Evolutionary conservation across 2,113 vertebrate genomes (phyloP), one percentile per base, ranked within the genome.

Genomic region (Alethe diademata): DNA sequence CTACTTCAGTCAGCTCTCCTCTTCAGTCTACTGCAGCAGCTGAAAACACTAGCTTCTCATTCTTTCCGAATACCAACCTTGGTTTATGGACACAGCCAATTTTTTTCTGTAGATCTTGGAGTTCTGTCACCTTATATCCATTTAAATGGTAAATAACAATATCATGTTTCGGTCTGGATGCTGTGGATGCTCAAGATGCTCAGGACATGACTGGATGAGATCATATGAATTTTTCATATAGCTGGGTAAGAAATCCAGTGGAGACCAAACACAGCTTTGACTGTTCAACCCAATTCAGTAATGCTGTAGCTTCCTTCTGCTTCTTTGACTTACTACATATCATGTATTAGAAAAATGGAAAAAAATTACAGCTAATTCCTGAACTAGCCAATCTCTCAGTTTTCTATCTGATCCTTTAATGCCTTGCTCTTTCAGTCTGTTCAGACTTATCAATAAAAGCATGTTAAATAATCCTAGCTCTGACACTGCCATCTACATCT

Each of bases 401-500:
- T 91, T 88, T 36, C 31, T 86, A 24, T 60, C 78, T 82, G 60
- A 48, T n/a, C 23, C 48, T 85, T 71, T 78, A 74, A 85, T 12
- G 43, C 4, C 50, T 89, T 45, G 3, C 7, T 92, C 10, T 88
- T 90, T 69, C 24, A 67, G 45, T 83, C 35, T 38, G 95, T 91
- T 93, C 83, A 17, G 62, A 93, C 74, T 78, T 93, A 93, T 33
- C 78, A 83, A 72, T 47, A 62, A 80, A 95, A 95, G 45, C 24
- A 57, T 48, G 36, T 36, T 84, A 88, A 94, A 88, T 92, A 94
- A 90, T 74, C 51, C 72, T 80, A 84, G 80, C 33, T 90, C 95
- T 75, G 66, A 74, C 42, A 35, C 88, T 88, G 96, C 75, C 88
- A 87, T 79, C 88, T 86, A 93, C 92, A 97, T 96, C 94, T 97